Base-by-base conservation (phyloP, 2,113 vertebrate species). In the Acrocephalus arundinaceus region DNA sequence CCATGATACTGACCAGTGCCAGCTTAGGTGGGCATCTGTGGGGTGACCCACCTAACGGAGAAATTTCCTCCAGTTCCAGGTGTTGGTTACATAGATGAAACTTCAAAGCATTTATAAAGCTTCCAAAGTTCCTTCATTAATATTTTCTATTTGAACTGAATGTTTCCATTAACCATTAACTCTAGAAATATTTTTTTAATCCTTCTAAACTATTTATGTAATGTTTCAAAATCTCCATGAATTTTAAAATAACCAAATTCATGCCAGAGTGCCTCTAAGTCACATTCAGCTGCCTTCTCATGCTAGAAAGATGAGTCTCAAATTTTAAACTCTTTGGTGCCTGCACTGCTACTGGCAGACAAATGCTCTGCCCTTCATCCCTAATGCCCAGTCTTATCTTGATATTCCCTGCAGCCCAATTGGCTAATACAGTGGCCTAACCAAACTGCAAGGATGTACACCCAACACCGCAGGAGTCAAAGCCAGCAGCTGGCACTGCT, bases 401-500 rank as follows among this genome's bases (percentile, higher is more conserved):
- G n/a, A 49, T 35, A 28, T 31, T 58, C 21, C 51, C 58, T 88
- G 35, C 12, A 90, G 27, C 15, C 33, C 79, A 76, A 0, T 0
- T 62, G 23, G 33, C 11, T 51, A 45, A 45, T 46, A 46, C 39
- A 59, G 7, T 22, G 25, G 4, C 6, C 82, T 33, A 68, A 7
- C 41, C 25, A 80, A 83, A 27, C n/a, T 48, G 46, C 1, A 3
- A 48, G 18, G 45, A 33, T 37, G 19, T 27, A 43, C 3, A 45
- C 12, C 12, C 65, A 70, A 15, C 3, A 22, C 13, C 13, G 49
- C 0, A 0, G 33, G 39, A 21, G 39, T 21, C 65, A 39, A 6
- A 19, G 35, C 8, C 33, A 20, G n/a, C 7, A 23, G 17, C 45
- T 72, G 33, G 11, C 9, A 59, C 33, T 0, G 0, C 20, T 79